Percentiles rank a stretch among this genome's conserved stretches.
Evolutionary conservation across 1,140 invertebrate genomes (phyloP).

Genomic region (Temnothorax nylanderi): DNA sequence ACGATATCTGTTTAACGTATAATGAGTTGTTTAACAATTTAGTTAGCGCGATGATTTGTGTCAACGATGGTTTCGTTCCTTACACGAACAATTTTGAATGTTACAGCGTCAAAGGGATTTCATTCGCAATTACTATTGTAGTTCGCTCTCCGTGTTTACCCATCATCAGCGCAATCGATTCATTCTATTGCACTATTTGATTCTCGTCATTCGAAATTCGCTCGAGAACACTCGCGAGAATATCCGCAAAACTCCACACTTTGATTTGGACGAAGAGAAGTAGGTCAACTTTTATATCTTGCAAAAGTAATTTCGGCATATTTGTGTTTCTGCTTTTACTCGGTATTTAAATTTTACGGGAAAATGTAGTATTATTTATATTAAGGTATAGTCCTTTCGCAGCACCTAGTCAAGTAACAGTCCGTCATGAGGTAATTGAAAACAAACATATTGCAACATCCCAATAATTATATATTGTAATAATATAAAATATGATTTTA

Average conservation of each 20-base stretch:
- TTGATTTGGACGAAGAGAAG: conserved; percentile 5
- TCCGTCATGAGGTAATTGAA: too few relatives aligned
- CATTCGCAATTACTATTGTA: conserved; percentile 42
- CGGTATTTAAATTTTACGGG: neutral
- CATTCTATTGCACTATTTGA: conserved; percentile 45
- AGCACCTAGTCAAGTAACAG: too few relatives aligned
- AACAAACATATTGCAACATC: too few relatives aligned
- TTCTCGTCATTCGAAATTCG: conserved; percentile 24
- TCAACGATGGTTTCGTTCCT: neutral
- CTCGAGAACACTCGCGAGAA: conserved; percentile 11
- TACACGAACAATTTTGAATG: conserved; percentile 2
- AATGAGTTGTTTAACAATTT: conserved; percentile 3
- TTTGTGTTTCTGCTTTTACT: neutral
- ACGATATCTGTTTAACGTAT: conserved; percentile 14
- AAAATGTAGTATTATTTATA: neutral
- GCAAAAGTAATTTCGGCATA: neutral
- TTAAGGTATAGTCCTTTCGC: too few relatives aligned
- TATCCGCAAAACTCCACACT: neutral
- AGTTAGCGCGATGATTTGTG: conserved; percentile 17
- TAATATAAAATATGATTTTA: too few relatives aligned
- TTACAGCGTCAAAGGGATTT: conserved; percentile 25
- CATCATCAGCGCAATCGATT: conserved; percentile 33
- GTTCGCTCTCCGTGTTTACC: conserved; percentile 8
- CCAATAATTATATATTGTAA: too few relatives aligned
- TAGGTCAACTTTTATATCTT: conserved; percentile 1